Evolutionary conservation across 2,888 invertebrate genomes (phyloP).

Genomic region (Odontothrips loti): DNA sequence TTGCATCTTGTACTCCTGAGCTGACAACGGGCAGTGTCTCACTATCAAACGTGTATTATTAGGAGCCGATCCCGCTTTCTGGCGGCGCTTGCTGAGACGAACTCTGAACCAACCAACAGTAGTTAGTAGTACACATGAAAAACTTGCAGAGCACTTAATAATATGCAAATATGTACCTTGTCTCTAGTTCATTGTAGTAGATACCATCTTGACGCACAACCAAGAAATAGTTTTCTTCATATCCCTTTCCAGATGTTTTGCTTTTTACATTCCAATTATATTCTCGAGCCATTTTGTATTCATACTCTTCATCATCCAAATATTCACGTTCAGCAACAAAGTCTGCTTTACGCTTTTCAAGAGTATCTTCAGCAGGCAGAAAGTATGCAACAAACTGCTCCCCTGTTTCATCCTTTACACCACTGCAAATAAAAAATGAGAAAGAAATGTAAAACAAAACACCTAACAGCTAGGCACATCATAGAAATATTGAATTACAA

Average conservation of each 20-base stretch:
- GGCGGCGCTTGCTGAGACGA: slow-evolving; percentile 85
- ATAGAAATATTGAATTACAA: slow-evolving; percentile 9
- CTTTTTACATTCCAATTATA: slow-evolving; percentile 99
- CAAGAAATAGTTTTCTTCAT: slow-evolving; percentile 96
- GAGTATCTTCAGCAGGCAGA: slow-evolving; percentile 87
- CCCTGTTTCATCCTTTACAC: slow-evolving; percentile 98
- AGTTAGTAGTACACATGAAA: slow-evolving; percentile 28
- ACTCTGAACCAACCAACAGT: slow-evolving; percentile 56
- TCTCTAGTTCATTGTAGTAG: slow-evolving; percentile 93
- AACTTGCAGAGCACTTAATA: not conserved
- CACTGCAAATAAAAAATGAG: slow-evolving; percentile 56
- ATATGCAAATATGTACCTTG: slow-evolving; percentile 49
- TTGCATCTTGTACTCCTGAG: slow-evolving; percentile 80
- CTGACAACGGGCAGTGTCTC: slow-evolving; percentile 81
- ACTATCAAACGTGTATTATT: slow-evolving; percentile 82
- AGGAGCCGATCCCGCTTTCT: slow-evolving; percentile 63
- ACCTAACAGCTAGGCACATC: slow-evolving; percentile 35
- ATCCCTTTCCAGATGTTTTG: slow-evolving; percentile 81
- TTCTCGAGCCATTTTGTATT: slow-evolving; percentile 95
- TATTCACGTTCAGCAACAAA: slow-evolving; percentile 70
- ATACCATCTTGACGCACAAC: slow-evolving; percentile 85
- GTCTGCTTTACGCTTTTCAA: slow-evolving; percentile 83
- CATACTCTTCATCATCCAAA: slow-evolving; percentile 87
- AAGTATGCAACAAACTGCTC: slow-evolving; percentile 99
- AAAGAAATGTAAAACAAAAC: slow-evolving; percentile 20